A percentile compares a stretch with the other conserved stretches of the same genome.
phyloP scores from a whole-genome alignment of 2,113 vertebrate species.

The Amphiprion ocellaris region DNA sequence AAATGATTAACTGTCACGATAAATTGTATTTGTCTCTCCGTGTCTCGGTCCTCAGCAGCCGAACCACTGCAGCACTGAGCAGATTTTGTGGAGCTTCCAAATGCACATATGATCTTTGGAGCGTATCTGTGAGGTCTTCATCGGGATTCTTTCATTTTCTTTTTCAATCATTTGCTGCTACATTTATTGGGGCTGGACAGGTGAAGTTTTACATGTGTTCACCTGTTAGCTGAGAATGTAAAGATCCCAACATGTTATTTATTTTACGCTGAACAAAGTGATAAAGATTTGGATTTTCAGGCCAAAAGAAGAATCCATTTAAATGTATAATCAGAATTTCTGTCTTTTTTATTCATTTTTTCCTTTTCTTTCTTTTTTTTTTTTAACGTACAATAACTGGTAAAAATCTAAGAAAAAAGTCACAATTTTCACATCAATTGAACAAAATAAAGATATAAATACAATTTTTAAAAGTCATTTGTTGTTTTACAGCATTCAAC shows the following conservation, averaged over 20 bases:
- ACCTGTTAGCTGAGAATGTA: background rate
- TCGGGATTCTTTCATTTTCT: conserved; percentile 73
- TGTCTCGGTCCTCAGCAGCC: conserved; percentile 57
- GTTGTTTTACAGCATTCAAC: too few relatives aligned
- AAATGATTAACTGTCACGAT: conserved; percentile 80
- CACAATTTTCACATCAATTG: too few relatives aligned
- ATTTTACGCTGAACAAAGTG: background rate
- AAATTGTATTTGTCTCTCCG: conserved; percentile 68
- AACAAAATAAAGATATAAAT: too few relatives aligned
- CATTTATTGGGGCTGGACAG: conserved; percentile 27
- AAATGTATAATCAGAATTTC: background rate
- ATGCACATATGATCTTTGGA: conserved; percentile 52
- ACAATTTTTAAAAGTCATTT: too few relatives aligned
- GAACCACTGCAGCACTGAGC: conserved; percentile 18
- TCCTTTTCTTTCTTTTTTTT: too few relatives aligned
- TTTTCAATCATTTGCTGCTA: conserved; percentile 38
- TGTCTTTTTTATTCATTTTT: too few relatives aligned
- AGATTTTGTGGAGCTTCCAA: conserved; percentile 47
- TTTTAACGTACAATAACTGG: too few relatives aligned
- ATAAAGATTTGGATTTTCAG: background rate
- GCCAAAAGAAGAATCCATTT: background rate
- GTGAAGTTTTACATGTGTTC: conserved; percentile 32
- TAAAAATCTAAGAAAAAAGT: too few relatives aligned
- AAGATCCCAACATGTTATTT: background rate
- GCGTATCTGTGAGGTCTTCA: conserved; percentile 61